These are phyloP conservation scores for Dreissena rostriformis DNA, from an alignment of 1,140 invertebrate genomes.

Conservation along the genomic window DNA sequence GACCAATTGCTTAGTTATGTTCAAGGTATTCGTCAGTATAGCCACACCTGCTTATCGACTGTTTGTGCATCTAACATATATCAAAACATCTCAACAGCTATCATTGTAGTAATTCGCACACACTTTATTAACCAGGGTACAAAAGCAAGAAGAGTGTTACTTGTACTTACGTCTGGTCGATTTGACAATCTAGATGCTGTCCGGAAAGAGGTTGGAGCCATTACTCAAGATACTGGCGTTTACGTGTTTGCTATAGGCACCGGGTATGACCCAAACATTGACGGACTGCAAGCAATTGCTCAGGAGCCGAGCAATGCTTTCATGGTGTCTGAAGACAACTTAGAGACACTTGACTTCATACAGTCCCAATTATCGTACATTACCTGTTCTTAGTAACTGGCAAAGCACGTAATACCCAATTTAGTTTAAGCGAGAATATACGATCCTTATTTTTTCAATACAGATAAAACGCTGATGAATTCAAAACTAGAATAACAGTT, in stretches of 20 bases:
- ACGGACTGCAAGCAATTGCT: background rate
- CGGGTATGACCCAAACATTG: background rate
- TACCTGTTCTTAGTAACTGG: no score
- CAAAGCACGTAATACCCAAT: no score
- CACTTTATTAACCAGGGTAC: background rate
- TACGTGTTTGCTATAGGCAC: slow-evolving; percentile 12
- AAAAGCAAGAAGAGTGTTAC: slow-evolving; percentile 12
- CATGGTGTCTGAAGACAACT: no score
- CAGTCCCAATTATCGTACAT: no score
- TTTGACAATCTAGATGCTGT: background rate
- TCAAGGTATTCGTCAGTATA: background rate
- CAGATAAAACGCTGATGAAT: no score
- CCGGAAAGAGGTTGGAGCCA: background rate
- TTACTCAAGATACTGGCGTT: background rate
- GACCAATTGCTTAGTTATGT: background rate
- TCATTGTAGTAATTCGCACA: background rate
- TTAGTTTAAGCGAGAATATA: no score
- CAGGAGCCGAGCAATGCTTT: slow-evolving; percentile 2
- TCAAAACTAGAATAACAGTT: no score
- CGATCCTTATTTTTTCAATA: no score
- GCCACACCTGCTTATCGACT: background rate
- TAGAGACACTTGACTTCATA: no score
- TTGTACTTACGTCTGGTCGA: slow-evolving; percentile 4
- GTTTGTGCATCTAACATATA: background rate
- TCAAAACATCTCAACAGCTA: background rate